phyloP scores from a whole-genome alignment of 2,113 vertebrate genomes.

The Brachyhypopomus gauderio region DNA sequence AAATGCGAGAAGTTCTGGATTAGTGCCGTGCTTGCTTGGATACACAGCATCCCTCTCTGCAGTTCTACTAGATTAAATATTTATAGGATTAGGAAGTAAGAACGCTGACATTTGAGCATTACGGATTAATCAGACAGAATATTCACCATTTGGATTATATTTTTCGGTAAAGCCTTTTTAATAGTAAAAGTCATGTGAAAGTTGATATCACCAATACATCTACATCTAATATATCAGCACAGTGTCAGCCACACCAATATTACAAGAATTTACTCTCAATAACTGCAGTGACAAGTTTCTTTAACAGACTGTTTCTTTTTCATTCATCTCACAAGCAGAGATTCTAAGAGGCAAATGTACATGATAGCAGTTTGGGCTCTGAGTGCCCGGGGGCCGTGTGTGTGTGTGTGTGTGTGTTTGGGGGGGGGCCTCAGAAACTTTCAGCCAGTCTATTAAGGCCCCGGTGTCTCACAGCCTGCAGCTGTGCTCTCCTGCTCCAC shows the following conservation, averaged over 20 bases:
- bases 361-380: no score
- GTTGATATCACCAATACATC: not conserved
- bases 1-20: constrained; percentile 40
- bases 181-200: not conserved
- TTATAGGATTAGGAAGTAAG: constrained; percentile 44
- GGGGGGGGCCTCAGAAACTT: not conserved
- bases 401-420: no score
- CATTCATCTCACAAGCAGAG: no score
- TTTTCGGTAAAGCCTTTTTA: not conserved
- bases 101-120: constrained; percentile 49
- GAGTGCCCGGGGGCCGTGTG: no score
- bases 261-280: no score
- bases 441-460: no score
- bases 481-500: not conserved
- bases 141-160: constrained; percentile 22
- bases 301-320: no score
- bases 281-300: no score
- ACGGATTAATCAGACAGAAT: constrained; percentile 45
- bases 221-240: no score
- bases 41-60: constrained; percentile 28
- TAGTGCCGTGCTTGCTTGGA: constrained; percentile 23
- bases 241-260: no score
- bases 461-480: not conserved
- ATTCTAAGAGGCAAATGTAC: no score
- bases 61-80: constrained; percentile 52